phyloP scores from a whole-genome alignment of 2,113 vertebrate species.

The Recurvirostra avosetta region DNA sequence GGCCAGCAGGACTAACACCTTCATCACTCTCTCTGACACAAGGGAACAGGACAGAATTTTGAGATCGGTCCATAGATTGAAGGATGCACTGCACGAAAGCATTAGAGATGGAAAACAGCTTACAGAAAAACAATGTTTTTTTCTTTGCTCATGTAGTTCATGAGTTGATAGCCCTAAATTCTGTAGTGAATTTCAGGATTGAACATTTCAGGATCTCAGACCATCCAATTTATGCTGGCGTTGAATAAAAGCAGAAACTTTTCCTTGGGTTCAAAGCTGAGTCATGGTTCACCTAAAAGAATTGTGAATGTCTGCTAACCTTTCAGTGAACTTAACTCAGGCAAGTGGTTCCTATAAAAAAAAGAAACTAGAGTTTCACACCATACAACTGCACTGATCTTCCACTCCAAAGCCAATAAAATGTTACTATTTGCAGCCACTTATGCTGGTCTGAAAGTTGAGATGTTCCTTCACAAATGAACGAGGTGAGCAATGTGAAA shows the following conservation, averaged over 20 bases:
- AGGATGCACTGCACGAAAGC: neutral
- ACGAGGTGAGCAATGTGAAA: neutral
- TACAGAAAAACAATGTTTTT: neutral
- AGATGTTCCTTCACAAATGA: neutral
- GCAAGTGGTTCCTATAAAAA: neutral
- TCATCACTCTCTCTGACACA: neutral
- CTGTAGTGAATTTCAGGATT: neutral
- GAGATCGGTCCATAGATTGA: neutral
- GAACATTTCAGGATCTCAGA: neutral
- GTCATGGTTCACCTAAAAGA: neutral
- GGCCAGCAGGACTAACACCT: neutral
- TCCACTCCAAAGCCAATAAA: neutral
- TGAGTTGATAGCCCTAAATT: neutral
- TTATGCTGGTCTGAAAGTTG: neutral
- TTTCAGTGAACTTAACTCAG: neutral
- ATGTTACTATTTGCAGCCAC: neutral
- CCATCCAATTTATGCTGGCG: neutral
- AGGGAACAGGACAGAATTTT: neutral
- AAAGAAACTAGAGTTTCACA: neutral
- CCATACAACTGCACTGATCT: neutral
- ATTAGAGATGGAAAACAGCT: neutral
- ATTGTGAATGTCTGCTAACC: neutral
- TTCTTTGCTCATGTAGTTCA: neutral
- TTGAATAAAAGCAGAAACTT: neutral
- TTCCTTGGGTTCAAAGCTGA: neutral